Conservation (phyloP, 92 coral and sea anemone genomes). For the Zoanthus solanderi region DNA sequence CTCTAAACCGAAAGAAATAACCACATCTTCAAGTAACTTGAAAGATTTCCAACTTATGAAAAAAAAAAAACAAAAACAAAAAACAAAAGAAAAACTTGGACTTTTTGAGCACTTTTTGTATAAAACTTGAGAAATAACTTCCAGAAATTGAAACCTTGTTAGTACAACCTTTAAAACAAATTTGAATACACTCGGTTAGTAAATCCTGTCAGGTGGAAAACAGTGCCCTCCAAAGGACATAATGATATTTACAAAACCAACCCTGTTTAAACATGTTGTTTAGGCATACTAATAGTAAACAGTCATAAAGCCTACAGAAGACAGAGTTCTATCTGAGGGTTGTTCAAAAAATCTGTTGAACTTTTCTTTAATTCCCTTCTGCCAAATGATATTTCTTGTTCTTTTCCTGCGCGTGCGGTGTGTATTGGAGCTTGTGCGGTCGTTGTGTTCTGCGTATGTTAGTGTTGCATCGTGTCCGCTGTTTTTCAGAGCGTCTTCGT, state of each 20-base stretch:
- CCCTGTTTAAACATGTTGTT: not conserved
- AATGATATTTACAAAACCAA: not conserved
- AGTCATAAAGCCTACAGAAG: not conserved
- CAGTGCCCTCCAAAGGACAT: no score
- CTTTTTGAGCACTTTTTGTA: no score
- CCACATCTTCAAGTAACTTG: not conserved
- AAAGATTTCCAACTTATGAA: not conserved
- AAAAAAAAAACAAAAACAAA: no score
- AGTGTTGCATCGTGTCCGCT: no score
- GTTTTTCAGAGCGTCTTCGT: no score
- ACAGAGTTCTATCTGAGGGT: not conserved
- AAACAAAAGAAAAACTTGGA: not conserved
- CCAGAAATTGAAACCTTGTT: not conserved
- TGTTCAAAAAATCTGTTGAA: not conserved
- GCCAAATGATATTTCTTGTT: no score
- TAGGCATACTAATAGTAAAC: not conserved
- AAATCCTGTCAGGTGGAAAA: no score
- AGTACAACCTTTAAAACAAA: not conserved
- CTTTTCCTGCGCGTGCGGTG: no score
- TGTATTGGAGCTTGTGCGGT: no score
- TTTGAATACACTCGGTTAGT: not conserved
- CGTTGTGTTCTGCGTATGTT: no score
- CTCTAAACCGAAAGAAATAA: not conserved
- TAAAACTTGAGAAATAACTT: not conserved
- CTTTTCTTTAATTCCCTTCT: not conserved